These are phyloP conservation scores for Podocnemis expansa DNA, from an alignment of 2,113 vertebrate species.

Conservation along the genomic window DNA sequence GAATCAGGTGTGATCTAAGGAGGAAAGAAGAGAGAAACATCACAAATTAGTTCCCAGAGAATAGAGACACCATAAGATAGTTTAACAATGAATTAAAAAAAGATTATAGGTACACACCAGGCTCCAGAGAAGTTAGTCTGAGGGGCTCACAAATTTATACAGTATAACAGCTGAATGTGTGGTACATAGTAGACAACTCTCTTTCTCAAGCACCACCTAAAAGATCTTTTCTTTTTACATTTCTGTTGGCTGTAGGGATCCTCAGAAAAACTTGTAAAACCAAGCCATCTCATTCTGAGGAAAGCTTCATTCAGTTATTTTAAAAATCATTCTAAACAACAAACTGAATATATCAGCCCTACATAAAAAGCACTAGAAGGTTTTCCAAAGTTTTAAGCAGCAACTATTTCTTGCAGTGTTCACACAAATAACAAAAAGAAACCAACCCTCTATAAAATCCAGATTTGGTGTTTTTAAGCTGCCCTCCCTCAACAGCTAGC, in stretches of 20 bases:
- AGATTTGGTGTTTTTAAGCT: accelerated
- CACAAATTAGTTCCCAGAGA: neutral
- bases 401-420: neutral
- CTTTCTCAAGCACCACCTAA: neutral
- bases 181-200: neutral
- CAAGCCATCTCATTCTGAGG: neutral
- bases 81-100: accelerated
- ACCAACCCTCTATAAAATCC: neutral
- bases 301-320: neutral
- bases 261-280: neutral
- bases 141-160: neutral
- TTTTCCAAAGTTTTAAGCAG: neutral
- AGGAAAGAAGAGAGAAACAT: neutral
- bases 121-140: neutral
- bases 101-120: neutral
- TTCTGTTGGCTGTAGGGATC: neutral
- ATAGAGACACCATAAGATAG: neutral
- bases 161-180: neutral
- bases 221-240: neutral
- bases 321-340: no score
- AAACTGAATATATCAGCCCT: no score
- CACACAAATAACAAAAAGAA: neutral
- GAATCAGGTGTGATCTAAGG: constrained; percentile 87
- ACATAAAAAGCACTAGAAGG: neutral
- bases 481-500: neutral